A percentile compares a stretch with the other conserved stretches of the same genome.
phyloP scores from a whole-genome alignment of 2,113 vertebrate species.

The Sigmodon hispidus region DNA sequence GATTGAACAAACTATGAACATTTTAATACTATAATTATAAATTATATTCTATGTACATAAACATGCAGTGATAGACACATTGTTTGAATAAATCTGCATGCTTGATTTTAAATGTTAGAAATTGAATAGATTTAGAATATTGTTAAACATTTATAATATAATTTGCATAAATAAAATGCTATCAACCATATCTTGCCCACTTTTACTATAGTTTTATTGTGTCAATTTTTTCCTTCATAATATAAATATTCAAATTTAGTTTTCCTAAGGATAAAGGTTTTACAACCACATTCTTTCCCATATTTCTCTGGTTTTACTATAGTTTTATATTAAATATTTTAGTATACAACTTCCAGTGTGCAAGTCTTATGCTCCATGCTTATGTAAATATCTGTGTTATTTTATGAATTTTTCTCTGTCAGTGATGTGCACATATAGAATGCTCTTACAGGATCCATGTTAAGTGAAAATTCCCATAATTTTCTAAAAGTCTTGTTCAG shows the following conservation, averaged over 20 bases:
- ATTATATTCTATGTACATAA: not conserved
- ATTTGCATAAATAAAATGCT: not conserved
- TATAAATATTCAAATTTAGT: not conserved
- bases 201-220: not conserved
- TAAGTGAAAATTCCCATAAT: rapidly evolving
- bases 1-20: not conserved
- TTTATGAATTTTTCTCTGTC: not conserved
- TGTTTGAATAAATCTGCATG: not conserved
- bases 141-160: not conserved
- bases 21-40: not conserved
- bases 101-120: not conserved
- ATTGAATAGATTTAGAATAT: not conserved
- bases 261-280: not conserved
- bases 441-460: not conserved
- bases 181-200: not conserved
- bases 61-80: not conserved
- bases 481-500: not conserved
- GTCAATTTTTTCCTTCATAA: not conserved
- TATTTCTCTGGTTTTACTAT: not conserved
- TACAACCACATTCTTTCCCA: not conserved
- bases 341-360: not conserved
- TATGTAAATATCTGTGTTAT: not conserved
- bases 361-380: not conserved
- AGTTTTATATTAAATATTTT: not conserved
- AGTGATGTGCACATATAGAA: not conserved